Evolutionary conservation across 2,113 vertebrate genomes (phyloP).

Genomic region (Macquaria ambigua): DNA sequence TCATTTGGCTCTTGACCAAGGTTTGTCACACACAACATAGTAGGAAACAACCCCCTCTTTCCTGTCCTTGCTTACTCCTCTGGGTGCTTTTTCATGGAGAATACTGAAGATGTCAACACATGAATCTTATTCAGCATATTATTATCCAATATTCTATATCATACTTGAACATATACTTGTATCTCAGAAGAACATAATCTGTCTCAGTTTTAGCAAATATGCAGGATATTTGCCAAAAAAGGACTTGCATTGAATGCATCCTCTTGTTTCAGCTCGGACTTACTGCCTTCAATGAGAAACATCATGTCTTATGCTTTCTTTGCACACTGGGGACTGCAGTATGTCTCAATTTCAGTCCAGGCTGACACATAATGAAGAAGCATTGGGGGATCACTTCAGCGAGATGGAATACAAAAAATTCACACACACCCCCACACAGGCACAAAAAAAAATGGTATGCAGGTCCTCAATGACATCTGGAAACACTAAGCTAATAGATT

Average conservation of each 20-base stretch:
- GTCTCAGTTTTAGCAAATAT: not conserved
- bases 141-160: slow-evolving; percentile 16
- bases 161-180: slow-evolving; percentile 14
- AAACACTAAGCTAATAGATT: slow-evolving; percentile 71
- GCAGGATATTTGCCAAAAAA: not conserved
- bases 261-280: slow-evolving; percentile 9
- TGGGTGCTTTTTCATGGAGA: slow-evolving; percentile 31
- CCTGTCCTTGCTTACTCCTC: slow-evolving; percentile 47
- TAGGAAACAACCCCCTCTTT: slow-evolving; percentile 53
- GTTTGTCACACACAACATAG: slow-evolving; percentile 68
- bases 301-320: slow-evolving; percentile 23
- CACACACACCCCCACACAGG: slow-evolving; percentile 32
- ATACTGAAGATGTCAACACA: slow-evolving; percentile 37
- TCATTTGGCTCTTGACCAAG: slow-evolving; percentile 73
- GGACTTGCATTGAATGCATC: slow-evolving; percentile 34
- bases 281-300: slow-evolving; percentile 44
- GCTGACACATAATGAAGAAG: slow-evolving; percentile 61
- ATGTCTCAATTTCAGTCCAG: slow-evolving; percentile 60
- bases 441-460: slow-evolving; percentile 24
- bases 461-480: slow-evolving; percentile 76
- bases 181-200: slow-evolving; percentile 20
- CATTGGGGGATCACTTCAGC: slow-evolving; percentile 42
- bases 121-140: slow-evolving; percentile 35
- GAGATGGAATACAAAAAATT: slow-evolving; percentile 48
- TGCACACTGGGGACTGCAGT: slow-evolving; percentile 29